These are phyloP conservation scores for Otis tarda DNA, from an alignment of 2,113 vertebrate genomes.

Conservation along the genomic window DNA sequence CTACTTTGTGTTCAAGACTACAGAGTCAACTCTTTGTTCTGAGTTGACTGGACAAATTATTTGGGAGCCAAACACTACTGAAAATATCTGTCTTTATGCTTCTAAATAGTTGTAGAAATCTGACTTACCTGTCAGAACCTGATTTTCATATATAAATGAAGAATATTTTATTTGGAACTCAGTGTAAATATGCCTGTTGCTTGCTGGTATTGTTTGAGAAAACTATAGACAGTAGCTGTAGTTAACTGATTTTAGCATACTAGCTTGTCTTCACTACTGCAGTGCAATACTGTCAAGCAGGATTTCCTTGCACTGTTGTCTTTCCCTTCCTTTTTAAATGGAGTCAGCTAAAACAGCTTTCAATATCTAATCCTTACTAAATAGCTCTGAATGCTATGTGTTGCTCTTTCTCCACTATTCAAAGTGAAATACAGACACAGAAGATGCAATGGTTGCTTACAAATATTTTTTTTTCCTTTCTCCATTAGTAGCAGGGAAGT, in stretches of 20 bases:
- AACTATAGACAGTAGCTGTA: background rate
- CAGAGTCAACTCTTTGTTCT: background rate
- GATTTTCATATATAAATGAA: background rate
- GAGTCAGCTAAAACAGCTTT: background rate
- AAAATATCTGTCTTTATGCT: background rate
- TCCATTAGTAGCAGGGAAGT: background rate
- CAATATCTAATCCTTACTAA: background rate
- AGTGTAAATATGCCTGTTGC: background rate
- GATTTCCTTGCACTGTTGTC: background rate
- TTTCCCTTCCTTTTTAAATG: background rate
- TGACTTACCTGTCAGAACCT: background rate
- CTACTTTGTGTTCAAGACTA: background rate
- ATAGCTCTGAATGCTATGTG: background rate
- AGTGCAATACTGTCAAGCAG: background rate
- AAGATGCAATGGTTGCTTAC: background rate
- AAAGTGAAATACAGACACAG: background rate
- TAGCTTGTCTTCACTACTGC: background rate
- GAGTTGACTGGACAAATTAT: background rate
- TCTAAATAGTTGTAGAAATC: background rate
- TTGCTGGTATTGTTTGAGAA: background rate
- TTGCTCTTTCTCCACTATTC: background rate
- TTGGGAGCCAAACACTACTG: background rate
- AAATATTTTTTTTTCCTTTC: background rate
- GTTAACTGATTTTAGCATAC: background rate
- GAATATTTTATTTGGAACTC: background rate